Evolutionary conservation across 2,797 vertebrate species (phyloP), one percentile per base, ranked within the genome.

Genomic region (Chaetodon trifasciatus): DNA sequence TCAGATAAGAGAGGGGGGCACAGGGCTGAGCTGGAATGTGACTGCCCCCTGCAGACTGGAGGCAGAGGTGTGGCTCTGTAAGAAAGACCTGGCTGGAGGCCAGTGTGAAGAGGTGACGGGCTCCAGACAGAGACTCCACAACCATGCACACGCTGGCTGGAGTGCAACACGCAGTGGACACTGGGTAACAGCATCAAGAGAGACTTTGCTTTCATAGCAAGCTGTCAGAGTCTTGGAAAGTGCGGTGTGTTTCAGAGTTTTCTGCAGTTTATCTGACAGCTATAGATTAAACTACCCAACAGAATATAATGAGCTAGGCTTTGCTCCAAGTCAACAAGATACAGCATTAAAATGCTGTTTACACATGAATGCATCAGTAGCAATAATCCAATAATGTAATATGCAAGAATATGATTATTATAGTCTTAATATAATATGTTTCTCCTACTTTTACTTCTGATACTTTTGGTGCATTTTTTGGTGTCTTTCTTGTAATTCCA

Each of bases 11-110:
- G 70, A 53, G 0, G 47, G 81, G 0, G 35, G 21, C 5, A 69
- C 57, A 0, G 87, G 68, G 28, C 88, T 96, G 79, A 69, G 70
- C 69, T 97, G 95, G 93, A 93, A 79, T 10, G 82, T 98, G 44
- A 92, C 85, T 0, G 90, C 95, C 0, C 95, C 94, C 7, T 99
- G 98, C 0, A 88, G 92, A 0, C 72, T 97, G 69, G 63, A 88
- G 0, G 96, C 92, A 0, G 89, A 96, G 57, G 79, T 97, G 72
- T 89, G 92, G 81, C 93, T 97, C n/a, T 98, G 97, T 84, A 96
- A 95, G 94, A 95, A 89, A 74, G 78, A 82, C 2, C 13, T 37
- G 4, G 63, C 40, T 6, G 86, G 79, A 39, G 61, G 68, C 8
- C 70, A 11, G 6, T 96, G 95, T 74, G 82, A 87, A 6, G 93